Percentiles rank a stretch among this genome's conserved stretches.
phyloP scores from a whole-genome alignment of 2,888 invertebrate genomes.

The Petrophora chlorosata region DNA sequence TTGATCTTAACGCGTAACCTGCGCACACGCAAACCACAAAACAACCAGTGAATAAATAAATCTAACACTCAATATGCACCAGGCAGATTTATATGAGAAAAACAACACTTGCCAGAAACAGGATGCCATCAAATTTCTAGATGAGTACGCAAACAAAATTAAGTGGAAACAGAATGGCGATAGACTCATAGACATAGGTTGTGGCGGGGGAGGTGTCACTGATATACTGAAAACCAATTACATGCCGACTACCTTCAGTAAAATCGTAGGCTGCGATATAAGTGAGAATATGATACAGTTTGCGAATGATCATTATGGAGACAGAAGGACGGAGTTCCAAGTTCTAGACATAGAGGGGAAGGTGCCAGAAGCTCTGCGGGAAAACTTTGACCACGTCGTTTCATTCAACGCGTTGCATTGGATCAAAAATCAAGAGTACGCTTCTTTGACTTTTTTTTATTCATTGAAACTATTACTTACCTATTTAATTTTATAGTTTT shows the following conservation, averaged over 20 bases:
- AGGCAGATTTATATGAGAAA: slow-evolving; percentile 87
- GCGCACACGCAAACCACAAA: slow-evolving; percentile 57
- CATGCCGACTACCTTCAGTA: slow-evolving; percentile 80
- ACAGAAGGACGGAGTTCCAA: slow-evolving; percentile 74
- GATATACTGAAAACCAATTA: slow-evolving; percentile 81
- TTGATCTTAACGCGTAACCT: slow-evolving; percentile 65
- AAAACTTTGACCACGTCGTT: slow-evolving; percentile 86
- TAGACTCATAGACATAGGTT: slow-evolving; percentile 88
- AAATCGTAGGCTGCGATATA: slow-evolving; percentile 87
- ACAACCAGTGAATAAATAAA: slow-evolving; percentile 36
- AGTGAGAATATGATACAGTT: slow-evolving; percentile 88
- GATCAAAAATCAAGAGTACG: slow-evolving; percentile 89
- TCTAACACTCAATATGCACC: slow-evolving; percentile 63
- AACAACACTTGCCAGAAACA: slow-evolving; percentile 87
- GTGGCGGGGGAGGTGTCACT: slow-evolving; percentile 89
- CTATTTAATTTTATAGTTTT: too few relatives aligned
- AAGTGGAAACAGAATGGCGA: slow-evolving; percentile 80
- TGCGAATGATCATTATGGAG: slow-evolving; percentile 81
- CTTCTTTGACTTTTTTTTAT: slow-evolving; percentile 25
- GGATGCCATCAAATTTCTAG: slow-evolving; percentile 81
- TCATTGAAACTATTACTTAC: too few relatives aligned
- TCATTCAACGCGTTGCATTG: slow-evolving; percentile 93
- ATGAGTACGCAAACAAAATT: slow-evolving; percentile 84
- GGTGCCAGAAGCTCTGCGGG: slow-evolving; percentile 73
- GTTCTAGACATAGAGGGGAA: slow-evolving; percentile 83